Evolutionary conservation across 2,113 vertebrate genomes (phyloP).

Genomic region (Silurus meridionalis): DNA sequence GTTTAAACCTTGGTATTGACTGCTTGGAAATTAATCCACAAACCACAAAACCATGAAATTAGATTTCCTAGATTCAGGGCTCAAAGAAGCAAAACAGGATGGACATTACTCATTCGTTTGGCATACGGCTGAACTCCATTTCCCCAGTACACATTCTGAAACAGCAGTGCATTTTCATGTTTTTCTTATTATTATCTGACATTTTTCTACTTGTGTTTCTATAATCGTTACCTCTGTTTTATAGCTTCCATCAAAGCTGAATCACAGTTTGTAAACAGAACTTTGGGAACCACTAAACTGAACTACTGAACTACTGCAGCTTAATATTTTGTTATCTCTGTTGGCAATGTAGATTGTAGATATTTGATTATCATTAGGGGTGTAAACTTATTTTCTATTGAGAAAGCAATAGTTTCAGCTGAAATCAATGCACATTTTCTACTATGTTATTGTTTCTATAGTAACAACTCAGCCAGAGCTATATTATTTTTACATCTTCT

Average conservation of each 20-base stretch:
- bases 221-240: background rate
- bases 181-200: background rate
- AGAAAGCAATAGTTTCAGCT: background rate
- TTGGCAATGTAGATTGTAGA: background rate
- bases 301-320: background rate
- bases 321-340: background rate
- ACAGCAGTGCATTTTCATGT: background rate
- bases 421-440: background rate
- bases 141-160: background rate
- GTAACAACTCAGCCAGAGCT: background rate
- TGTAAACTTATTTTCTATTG: background rate
- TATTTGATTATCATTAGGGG: background rate
- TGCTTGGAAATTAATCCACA: background rate
- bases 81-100: slow-evolving; percentile 9
- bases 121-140: background rate
- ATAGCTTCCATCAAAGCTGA: background rate
- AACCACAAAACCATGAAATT: slow-evolving; percentile 25
- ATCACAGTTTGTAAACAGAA: background rate
- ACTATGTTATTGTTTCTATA: background rate
- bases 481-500: background rate
- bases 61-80: slow-evolving; percentile 33
- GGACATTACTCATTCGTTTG: slow-evolving; percentile 7
- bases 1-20: slow-evolving; percentile 13
- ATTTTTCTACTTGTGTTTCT: background rate
- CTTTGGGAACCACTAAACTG: background rate